Conservation (phyloP, 2,797 vertebrate genomes). For the Okamejei kenojei region DNA sequence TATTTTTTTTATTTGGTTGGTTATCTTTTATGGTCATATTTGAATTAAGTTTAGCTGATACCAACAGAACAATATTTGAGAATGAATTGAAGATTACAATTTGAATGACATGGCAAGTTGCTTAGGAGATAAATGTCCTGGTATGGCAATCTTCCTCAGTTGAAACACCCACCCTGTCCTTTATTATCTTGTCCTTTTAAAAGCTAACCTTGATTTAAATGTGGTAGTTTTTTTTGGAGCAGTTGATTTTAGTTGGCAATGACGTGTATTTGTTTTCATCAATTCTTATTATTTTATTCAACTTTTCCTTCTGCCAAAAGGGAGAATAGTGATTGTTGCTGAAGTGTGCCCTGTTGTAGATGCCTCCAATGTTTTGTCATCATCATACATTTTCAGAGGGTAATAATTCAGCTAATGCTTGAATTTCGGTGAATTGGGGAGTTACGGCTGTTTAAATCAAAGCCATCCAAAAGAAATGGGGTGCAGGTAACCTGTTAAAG, state of each 20-base stretch:
- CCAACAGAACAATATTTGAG: neutral
- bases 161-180: neutral
- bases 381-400: neutral
- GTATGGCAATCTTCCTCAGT: neutral
- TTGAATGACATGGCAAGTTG: neutral
- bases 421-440: neutral
- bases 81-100: neutral
- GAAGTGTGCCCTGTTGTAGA: neutral
- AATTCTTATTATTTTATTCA: neutral
- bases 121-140: neutral
- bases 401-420: neutral
- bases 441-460: neutral
- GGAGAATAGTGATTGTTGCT: neutral
- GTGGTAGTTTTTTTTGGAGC: neutral
- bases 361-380: neutral
- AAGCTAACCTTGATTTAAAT: neutral
- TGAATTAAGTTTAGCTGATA: neutral
- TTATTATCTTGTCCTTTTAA: neutral
- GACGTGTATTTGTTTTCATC: too few species aligned
- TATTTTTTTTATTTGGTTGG: neutral
- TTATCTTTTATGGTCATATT: neutral
- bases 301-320: neutral
- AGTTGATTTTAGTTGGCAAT: neutral
- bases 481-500: neutral
- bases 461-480: neutral